Base-by-base conservation (phyloP, 2,113 vertebrate genomes). In the Nerophis ophidion region DNA sequence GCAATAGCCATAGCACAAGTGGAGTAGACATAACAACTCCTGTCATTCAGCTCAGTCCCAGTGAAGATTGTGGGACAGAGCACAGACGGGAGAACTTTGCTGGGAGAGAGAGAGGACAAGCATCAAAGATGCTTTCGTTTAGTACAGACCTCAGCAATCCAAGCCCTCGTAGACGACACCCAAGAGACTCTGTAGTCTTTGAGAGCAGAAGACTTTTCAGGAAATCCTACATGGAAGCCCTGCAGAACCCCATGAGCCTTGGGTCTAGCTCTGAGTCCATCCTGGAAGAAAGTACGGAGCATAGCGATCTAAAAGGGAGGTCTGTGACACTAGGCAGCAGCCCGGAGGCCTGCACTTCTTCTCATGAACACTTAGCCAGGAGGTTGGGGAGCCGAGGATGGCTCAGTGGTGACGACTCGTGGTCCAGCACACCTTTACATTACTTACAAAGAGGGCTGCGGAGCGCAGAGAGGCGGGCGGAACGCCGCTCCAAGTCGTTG, bases 191-290 rank as follows among this genome's bases (percentile, higher is more conserved):
- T 1, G 63, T 63, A 1, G 48, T 81, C 5, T 87, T 88, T 50
- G 91, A 92, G 76, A 84, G 84, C 38, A 89, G 85, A 17, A 86
- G 91, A 17, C 82, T 93, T 67, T 92, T 93, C 68, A 82, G 93
- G 45, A 92, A 92, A 52, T 93, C 92, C 3, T 94, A 94, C 75
- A 90, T 93, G 87, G 92, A 93, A 74, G 92, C 93, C 2, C 70
- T 93, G 53, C 91, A 89, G 69, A 94, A 93, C 63, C 93, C 92
- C 11, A 91, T 93, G 91, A 89, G 85, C 57, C 75, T 94, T 1
- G 91, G 90, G 13, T 91, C 90, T 16, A 92, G 91, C 70, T 91
- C 91, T 2, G 90, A 93, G 71, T 92, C 89, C 16, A 91, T 90
- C 12, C 67, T 91, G 13, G 80, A 86, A 72, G 91, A 92, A 57